Evolutionary conservation across 2,797 vertebrate species (phyloP).

Genomic region (Lates japonicus): DNA sequence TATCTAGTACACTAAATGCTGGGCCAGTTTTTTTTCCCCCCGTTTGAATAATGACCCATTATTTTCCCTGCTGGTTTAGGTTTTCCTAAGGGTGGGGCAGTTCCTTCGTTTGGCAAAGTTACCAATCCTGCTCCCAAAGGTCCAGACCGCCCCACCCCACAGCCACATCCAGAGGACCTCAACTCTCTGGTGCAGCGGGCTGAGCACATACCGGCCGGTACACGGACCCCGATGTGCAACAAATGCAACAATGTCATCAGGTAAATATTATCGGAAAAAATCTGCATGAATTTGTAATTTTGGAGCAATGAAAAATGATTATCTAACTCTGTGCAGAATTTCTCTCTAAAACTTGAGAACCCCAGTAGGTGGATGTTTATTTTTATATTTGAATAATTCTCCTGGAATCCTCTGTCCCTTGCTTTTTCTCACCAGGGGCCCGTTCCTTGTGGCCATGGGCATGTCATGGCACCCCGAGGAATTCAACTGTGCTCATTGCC

Average conservation of each 20-base stretch:
- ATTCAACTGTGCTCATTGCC: conserved; percentile 95
- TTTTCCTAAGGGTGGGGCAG: conserved; percentile 73
- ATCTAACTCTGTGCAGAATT: too few species aligned
- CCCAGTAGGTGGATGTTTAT: neutral
- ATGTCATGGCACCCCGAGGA: conserved; percentile 99
- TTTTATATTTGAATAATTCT: neutral
- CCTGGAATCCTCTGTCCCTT: conserved; percentile 1
- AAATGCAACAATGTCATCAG: conserved; percentile 95
- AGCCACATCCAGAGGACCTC: conserved; percentile 88
- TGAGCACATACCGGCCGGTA: conserved; percentile 95
- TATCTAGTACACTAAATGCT: neutral
- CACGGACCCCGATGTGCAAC: conserved; percentile 95
- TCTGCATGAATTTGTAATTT: too few species aligned
- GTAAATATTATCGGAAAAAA: conserved; percentile 72
- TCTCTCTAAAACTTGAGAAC: neutral
- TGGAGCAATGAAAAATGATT: neutral
- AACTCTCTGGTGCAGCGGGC: conserved; percentile 94
- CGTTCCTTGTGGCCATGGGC: conserved; percentile 96
- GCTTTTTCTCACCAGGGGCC: conserved; percentile 87
- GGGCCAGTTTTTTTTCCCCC: neutral
- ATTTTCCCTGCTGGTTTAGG: conserved; percentile 61
- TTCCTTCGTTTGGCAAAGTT: conserved; percentile 87
- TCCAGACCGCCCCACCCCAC: conserved; percentile 74
- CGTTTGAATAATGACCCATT: conserved; percentile 20
- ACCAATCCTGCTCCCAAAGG: conserved; percentile 77